Evolutionary conservation across 2,888 invertebrate genomes (phyloP), one percentile per base, ranked within the genome.

Genomic region (Malacosoma neustria): DNA sequence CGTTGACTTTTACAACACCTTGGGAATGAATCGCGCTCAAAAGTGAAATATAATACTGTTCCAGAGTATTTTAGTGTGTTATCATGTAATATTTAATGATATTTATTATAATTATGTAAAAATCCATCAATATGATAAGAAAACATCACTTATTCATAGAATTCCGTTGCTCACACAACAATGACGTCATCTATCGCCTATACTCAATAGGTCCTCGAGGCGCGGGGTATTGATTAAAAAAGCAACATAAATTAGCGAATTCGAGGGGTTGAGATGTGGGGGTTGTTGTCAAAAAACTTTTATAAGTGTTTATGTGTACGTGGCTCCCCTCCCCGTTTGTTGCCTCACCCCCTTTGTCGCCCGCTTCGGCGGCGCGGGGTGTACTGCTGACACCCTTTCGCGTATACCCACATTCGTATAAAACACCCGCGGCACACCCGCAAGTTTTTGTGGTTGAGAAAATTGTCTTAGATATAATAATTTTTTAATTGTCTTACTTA

Each of bases 231-330:
- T 85, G 85, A 85, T 85, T 85, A 85, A 85, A 85, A 85, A 85
- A 84, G 80, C 80, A 80, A 85, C 85, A 85, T 85, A 85, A 85
- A 85, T 85, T 85, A 85, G 82, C 82, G 80, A 81, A 81, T 82
- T 77, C 76, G 69, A 67, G 63, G 72, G 69, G 72, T 52, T 61
- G 46, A 22, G 49, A 52, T 57, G 54, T 55, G 60, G 65, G 65
- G 67, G 75, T 63, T 80, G 84, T 84, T 85, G 85, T 85, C 85
- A 85, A 85, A 84, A 84, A 84, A 85, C 71, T 84, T 81, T 84
- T 85, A 84, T 85, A 85, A 85, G 84, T 85, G 85, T 85, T 85
- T 85, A 85, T 85, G 75, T 77, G 76, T 74, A 73, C 68, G 80
- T 72, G 71, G 58, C 64, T 45, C 51, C 40, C 33, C 43, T 37